A percentile compares a stretch with the other conserved stretches of the same genome.
Evolutionary conservation across 2,797 vertebrate genomes (phyloP).

Genomic region (Lagocephalus sceleratus): DNA sequence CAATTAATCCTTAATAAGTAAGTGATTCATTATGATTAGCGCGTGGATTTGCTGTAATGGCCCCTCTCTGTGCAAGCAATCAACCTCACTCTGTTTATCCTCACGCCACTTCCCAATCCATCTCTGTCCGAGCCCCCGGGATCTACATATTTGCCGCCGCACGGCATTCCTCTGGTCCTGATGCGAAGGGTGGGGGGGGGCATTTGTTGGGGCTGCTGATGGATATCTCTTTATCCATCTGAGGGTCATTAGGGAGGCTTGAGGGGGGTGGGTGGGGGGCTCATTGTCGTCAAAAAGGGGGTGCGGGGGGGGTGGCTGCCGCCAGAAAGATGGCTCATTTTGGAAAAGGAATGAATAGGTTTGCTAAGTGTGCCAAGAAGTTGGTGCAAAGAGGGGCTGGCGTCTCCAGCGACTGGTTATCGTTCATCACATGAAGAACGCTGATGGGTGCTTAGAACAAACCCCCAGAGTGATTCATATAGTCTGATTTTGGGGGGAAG

Average conservation of each 20-base stretch:
- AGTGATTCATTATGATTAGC: constrained; percentile 87
- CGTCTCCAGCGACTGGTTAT: constrained; percentile 46
- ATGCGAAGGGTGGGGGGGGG: constrained; percentile 49
- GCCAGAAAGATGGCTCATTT: constrained; percentile 44
- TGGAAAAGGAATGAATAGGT: constrained; percentile 41
- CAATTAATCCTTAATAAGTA: constrained; percentile 86
- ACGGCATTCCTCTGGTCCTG: constrained; percentile 67
- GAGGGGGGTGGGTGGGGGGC: constrained; percentile 45
- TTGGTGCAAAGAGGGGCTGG: constrained; percentile 21
- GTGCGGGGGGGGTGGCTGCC: constrained; percentile 15
- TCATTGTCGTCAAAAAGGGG: constrained; percentile 48
- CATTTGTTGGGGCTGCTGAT: constrained; percentile 73
- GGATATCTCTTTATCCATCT: constrained; percentile 71
- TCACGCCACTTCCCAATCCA: constrained; percentile 66
- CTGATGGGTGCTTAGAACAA: constrained; percentile 34
- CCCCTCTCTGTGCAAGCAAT: constrained; percentile 79
- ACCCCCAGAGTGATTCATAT: constrained; percentile 44
- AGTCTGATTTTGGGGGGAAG: constrained; percentile 43
- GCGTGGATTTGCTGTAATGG: constrained; percentile 76
- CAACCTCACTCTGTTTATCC: constrained; percentile 78
- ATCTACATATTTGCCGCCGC: constrained; percentile 69
- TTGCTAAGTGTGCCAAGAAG: constrained; percentile 31
- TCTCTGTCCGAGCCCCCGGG: constrained; percentile 73
- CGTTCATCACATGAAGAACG: constrained; percentile 35
- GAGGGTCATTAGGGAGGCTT: constrained; percentile 63